A percentile compares a stretch with the other conserved stretches of the same genome.
Conservation (phyloP, 2,113 vertebrate species). For the Apistogramma diplotaenia region DNA sequence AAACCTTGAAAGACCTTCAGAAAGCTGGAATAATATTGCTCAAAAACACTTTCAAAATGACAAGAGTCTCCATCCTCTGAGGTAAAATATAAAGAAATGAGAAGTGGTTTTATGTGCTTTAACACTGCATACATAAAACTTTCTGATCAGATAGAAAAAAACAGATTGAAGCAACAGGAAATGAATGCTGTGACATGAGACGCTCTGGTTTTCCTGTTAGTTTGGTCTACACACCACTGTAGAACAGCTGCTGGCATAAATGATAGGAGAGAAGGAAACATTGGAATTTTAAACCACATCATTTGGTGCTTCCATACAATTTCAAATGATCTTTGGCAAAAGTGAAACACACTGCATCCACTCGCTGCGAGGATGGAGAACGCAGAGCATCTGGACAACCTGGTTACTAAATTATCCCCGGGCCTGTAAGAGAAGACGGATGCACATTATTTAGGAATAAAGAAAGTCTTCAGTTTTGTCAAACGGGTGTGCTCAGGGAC, state of each 20-base stretch:
- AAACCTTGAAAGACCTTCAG: not conserved
- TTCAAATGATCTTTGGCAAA: not conserved
- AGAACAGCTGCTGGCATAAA: slow-evolving; percentile 5
- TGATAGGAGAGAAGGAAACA: slow-evolving; percentile 6
- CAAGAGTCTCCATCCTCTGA: not conserved
- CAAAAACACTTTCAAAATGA: not conserved
- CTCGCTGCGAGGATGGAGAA: not conserved
- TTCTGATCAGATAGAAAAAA: not conserved
- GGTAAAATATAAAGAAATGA: not conserved
- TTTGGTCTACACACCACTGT: not conserved
- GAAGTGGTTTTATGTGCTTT: too few relatives aligned
- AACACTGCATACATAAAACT: rapidly evolving
- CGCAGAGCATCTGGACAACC: not conserved
- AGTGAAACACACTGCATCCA: not conserved
- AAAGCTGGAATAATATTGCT: not conserved
- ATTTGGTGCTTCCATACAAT: not conserved
- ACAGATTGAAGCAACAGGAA: not conserved
- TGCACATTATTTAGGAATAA: not conserved
- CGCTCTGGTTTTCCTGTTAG: not conserved
- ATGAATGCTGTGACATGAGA: not conserved
- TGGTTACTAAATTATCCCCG: not conserved
- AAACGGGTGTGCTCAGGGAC: not conserved
- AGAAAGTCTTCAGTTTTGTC: not conserved
- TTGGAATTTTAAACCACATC: slow-evolving; percentile 3
- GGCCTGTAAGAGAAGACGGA: not conserved